Evolutionary conservation across 2,113 vertebrate species (phyloP).

Genomic region (Menidia beryllina): DNA sequence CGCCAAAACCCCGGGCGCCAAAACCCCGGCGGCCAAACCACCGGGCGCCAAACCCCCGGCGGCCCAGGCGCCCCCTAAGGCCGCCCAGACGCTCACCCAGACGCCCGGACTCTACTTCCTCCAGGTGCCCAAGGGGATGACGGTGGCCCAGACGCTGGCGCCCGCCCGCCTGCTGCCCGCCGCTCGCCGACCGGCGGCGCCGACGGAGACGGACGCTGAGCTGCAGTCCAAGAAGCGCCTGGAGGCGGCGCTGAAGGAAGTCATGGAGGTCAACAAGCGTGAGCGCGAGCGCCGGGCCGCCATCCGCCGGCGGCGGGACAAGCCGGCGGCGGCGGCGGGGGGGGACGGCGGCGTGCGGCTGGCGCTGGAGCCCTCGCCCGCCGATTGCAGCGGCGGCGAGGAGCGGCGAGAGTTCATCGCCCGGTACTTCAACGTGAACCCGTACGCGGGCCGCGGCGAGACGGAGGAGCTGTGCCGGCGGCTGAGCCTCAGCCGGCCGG

Average conservation of each 20-base stretch:
- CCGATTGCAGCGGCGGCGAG: slow-evolving; percentile 81
- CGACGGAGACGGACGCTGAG: slow-evolving; percentile 50
- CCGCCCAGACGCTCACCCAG: slow-evolving; percentile 47
- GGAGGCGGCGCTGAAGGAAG: slow-evolving; percentile 76
- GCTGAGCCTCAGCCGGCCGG: slow-evolving; percentile 85
- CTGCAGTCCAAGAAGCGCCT: slow-evolving; percentile 75
- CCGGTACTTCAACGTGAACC: slow-evolving; percentile 92
- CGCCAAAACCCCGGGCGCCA: too few relatives aligned
- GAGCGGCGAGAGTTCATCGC: slow-evolving; percentile 88
- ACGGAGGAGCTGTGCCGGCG: slow-evolving; percentile 85
- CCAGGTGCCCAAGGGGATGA: slow-evolving; percentile 61
- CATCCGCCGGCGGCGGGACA: too few relatives aligned
- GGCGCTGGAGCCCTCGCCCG: slow-evolving; percentile 82
- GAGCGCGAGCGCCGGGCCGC: too few relatives aligned
- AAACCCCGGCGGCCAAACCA: not conserved
- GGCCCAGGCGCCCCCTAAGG: slow-evolving; percentile 17
- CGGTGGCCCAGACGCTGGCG: slow-evolving; percentile 49
- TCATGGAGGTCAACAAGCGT: slow-evolving; percentile 78
- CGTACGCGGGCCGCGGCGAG: slow-evolving; percentile 89
- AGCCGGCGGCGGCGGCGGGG: too few relatives aligned
- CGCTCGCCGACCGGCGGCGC: not conserved
- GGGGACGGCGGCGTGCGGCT: slow-evolving; percentile 78
- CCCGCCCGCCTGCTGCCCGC: slow-evolving; percentile 24
- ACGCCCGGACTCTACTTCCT: slow-evolving; percentile 60
- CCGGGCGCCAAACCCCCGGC: not conserved